Evolutionary conservation across 2,888 invertebrate genomes (phyloP).

Genomic region (Neoitamus cyanurus): DNA sequence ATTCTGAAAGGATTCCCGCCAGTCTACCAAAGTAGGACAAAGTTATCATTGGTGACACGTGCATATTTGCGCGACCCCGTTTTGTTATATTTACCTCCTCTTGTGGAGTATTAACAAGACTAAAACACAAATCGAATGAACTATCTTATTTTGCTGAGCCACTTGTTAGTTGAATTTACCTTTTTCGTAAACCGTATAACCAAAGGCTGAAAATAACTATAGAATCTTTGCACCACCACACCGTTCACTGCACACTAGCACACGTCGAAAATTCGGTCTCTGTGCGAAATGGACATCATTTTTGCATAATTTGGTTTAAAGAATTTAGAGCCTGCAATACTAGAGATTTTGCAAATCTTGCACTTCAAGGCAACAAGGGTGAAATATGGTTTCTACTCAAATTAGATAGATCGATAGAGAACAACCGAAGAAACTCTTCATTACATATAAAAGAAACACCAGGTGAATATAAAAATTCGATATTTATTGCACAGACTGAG

Average conservation of each 20-base stretch:
- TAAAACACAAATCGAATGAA: conserved; percentile 12
- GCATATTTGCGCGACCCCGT: neutral
- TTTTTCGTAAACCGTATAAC: neutral
- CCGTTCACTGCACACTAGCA: neutral
- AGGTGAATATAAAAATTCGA: neutral
- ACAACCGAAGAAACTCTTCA: neutral
- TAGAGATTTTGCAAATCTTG: neutral
- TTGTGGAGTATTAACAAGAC: neutral
- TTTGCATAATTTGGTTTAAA: neutral
- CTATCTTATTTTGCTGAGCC: neutral
- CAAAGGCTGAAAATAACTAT: neutral
- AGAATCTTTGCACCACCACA: neutral
- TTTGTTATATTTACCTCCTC: neutral
- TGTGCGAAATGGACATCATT: neutral
- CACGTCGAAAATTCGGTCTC: neutral
- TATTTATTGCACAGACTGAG: neutral
- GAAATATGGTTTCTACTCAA: neutral
- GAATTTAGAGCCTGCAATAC: neutral
- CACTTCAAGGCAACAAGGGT: neutral
- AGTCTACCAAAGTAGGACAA: conserved; percentile 22
- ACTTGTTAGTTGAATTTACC: neutral
- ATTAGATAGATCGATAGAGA: neutral
- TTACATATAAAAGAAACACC: conserved; percentile 3
- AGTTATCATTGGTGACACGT: conserved; percentile 27
- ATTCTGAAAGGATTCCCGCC: conserved; percentile 16